Evolutionary conservation across 30 jellyfish, hydroid and myxozoan species (phyloP).

Genomic region (Clytia hemisphaerica): DNA sequence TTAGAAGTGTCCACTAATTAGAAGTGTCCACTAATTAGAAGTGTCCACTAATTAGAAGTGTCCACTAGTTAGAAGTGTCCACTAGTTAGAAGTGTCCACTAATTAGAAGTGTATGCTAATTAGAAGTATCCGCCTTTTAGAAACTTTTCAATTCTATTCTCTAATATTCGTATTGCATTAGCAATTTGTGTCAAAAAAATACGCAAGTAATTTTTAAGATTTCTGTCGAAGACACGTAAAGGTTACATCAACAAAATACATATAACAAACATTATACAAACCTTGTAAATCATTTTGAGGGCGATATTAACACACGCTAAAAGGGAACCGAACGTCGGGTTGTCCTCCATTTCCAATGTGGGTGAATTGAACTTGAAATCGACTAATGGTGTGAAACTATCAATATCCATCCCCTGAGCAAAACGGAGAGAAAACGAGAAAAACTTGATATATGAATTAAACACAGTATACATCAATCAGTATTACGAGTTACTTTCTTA

Average conservation of each 20-base stretch:
- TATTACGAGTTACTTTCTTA: neutral
- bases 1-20: no score
- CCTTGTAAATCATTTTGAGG: slow-evolving; percentile 37
- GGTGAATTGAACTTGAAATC: slow-evolving; percentile 51
- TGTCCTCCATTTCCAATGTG: slow-evolving; percentile 32
- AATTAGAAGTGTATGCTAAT: no score
- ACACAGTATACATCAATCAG: neutral
- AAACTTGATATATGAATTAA: neutral
- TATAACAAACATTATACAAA: neutral
- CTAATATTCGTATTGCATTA: no score
- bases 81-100: no score
- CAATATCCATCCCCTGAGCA: slow-evolving; percentile 47
- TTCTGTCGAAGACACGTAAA: neutral
- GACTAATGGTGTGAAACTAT: slow-evolving; percentile 37
- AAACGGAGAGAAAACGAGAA: neutral
- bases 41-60: no score
- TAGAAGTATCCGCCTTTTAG: no score
- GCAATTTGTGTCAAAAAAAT: neutral
- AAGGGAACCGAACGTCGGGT: slow-evolving; percentile 53
- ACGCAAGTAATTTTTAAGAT: neutral
- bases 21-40: no score
- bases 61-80: no score
- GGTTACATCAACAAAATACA: neutral
- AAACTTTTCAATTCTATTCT: no score
- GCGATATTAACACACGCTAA: slow-evolving; percentile 36